phyloP scores from a whole-genome alignment of 1,140 invertebrate species.

The Philopotamus ludificatus region DNA sequence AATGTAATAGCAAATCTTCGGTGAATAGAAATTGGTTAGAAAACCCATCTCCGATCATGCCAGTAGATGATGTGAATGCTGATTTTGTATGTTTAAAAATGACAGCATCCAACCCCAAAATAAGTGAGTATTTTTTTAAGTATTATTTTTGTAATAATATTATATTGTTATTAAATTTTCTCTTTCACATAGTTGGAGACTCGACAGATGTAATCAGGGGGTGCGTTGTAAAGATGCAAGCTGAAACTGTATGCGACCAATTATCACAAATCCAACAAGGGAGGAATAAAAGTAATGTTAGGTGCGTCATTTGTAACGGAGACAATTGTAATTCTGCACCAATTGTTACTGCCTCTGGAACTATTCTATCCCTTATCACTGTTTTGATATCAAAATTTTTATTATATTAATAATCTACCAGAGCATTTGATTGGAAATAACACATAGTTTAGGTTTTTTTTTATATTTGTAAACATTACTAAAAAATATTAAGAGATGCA shows the following conservation, averaged over 20 bases:
- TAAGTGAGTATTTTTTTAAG: constrained; percentile 14
- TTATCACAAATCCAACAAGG: constrained; percentile 49
- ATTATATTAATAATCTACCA: too few species aligned
- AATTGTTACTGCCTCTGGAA: background rate
- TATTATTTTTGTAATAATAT: background rate
- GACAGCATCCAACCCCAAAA: constrained; percentile 18
- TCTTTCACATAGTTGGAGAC: constrained; percentile 50
- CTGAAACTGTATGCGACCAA: constrained; percentile 50
- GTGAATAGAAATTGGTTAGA: constrained; percentile 26
- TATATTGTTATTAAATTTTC: constrained; percentile 5
- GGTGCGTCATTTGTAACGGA: constrained; percentile 49
- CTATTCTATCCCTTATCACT: too few species aligned
- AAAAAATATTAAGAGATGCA: too few species aligned
- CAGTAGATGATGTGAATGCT: background rate
- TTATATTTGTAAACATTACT: too few species aligned
- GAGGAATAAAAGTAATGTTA: constrained; percentile 50
- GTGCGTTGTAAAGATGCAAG: constrained; percentile 48
- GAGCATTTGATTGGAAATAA: too few species aligned
- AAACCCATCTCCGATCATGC: too few species aligned
- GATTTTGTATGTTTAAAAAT: constrained; percentile 36
- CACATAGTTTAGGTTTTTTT: too few species aligned
- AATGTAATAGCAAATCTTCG: constrained; percentile 14
- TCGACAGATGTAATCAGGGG: constrained; percentile 51
- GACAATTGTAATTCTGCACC: constrained; percentile 50
- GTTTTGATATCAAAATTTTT: too few species aligned